These are phyloP conservation scores for Battus philenor DNA, from an alignment of 1,140 invertebrate species.

Conservation along the genomic window DNA sequence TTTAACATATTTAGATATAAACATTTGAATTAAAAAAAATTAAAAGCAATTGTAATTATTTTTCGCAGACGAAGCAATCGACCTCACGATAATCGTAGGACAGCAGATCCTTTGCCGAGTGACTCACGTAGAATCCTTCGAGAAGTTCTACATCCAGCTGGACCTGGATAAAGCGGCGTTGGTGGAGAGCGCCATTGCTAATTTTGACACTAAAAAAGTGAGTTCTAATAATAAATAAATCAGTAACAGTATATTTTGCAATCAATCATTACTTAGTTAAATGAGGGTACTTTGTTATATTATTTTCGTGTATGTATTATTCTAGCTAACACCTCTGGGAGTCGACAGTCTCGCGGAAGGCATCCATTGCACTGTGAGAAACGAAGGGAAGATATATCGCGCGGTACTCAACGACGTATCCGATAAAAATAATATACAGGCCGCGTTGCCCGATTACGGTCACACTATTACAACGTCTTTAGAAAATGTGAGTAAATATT, in stretches of 20 bases:
- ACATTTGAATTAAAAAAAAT: neutral
- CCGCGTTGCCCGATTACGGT: slow-evolving; percentile 52
- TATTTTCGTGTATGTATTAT: slow-evolving; percentile 1
- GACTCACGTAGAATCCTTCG: slow-evolving; percentile 53
- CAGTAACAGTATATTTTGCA: too few species aligned
- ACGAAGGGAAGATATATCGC: slow-evolving; percentile 42
- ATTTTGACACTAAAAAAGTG: slow-evolving; percentile 43
- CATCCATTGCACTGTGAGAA: slow-evolving; percentile 50
- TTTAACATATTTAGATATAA: neutral
- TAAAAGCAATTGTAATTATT: slow-evolving; percentile 10
- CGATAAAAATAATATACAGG: slow-evolving; percentile 31
- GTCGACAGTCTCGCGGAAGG: slow-evolving; percentile 42
- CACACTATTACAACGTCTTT: slow-evolving; percentile 37
- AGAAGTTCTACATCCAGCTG: slow-evolving; percentile 58
- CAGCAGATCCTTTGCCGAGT: slow-evolving; percentile 57
- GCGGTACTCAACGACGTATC: slow-evolving; percentile 47
- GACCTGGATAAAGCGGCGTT: slow-evolving; percentile 54
- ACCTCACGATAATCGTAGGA: slow-evolving; percentile 58
- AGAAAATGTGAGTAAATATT: slow-evolving; percentile 38
- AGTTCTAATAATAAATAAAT: too few species aligned
- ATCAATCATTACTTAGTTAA: too few species aligned
- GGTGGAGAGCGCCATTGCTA: slow-evolving; percentile 52
- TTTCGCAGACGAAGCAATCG: slow-evolving; percentile 63
- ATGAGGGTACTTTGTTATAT: too few species aligned
- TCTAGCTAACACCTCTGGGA: slow-evolving; percentile 42